phyloP scores from a whole-genome alignment of 2,797 vertebrate species.

The Channa striata region DNA sequence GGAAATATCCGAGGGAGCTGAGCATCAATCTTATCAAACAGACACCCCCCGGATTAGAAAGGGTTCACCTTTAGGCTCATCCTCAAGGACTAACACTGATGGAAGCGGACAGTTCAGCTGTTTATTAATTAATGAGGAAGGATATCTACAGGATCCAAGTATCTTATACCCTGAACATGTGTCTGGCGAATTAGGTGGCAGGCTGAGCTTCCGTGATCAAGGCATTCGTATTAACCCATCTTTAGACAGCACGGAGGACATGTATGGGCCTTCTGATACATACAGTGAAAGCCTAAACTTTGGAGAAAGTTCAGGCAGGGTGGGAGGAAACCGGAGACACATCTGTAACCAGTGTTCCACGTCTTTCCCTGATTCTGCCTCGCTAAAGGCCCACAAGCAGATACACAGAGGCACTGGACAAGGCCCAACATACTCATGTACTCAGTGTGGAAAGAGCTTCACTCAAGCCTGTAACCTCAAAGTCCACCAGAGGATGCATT shows the following conservation, averaged over 20 bases:
- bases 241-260: constrained; percentile 48
- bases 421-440: constrained; percentile 71
- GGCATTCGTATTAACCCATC: constrained; percentile 52
- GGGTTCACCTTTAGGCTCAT: constrained; percentile 47
- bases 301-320: constrained; percentile 54
- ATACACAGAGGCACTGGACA: constrained; percentile 66
- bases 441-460: constrained; percentile 83
- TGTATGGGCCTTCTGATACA: constrained; percentile 71
- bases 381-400: constrained; percentile 77
- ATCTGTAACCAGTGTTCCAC: constrained; percentile 72
- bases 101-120: constrained; percentile 77
- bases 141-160: constrained; percentile 81
- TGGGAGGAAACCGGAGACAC: constrained; percentile 60
- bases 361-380: constrained; percentile 69
- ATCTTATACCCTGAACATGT: constrained; percentile 66
- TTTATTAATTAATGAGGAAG: constrained; percentile 86
- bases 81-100: constrained; percentile 61
- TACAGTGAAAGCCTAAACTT: constrained; percentile 82
- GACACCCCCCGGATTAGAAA: constrained; percentile 50
- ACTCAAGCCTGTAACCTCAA: constrained; percentile 85
- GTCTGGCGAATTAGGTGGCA: constrained; percentile 48
- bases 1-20: constrained; percentile 54
- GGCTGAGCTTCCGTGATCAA: constrained; percentile 62
- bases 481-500: constrained; percentile 84
- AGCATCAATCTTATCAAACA: constrained; percentile 66